Evolutionary conservation across 2,113 vertebrate genomes (phyloP).

Genomic region (Gadus macrocephalus): DNA sequence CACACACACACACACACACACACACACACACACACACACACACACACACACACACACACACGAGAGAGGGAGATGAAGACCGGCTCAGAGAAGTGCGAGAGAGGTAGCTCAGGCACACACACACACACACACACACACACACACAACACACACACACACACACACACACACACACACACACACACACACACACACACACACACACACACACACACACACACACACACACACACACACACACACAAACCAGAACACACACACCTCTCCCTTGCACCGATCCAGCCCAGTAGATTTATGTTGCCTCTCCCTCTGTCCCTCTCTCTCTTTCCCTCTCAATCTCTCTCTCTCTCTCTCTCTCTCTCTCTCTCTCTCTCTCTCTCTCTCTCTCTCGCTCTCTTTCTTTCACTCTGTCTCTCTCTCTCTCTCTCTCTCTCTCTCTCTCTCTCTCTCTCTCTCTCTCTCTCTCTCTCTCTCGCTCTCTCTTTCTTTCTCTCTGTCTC

Average conservation of each 20-base stretch:
- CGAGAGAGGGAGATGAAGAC: conserved; percentile 12
- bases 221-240: conserved; percentile 2
- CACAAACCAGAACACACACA: conserved; percentile 32
- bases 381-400: conserved; percentile 15
- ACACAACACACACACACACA: conserved; percentile 36
- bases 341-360: too few relatives aligned
- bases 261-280: conserved; percentile 46
- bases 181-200: conserved; percentile 29
- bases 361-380: too few relatives aligned
- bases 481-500: too few relatives aligned
- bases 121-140: conserved; percentile 32
- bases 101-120: conserved; percentile 1
- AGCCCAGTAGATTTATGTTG: conserved; percentile 59
- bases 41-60: too few relatives aligned
- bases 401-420: too few relatives aligned
- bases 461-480: too few relatives aligned
- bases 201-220: conserved; percentile 35
- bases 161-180: conserved; percentile 2
- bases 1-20: not conserved
- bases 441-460: too few relatives aligned
- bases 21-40: not conserved
- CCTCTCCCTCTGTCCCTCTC: conserved; percentile 17
- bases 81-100: too few relatives aligned
- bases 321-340: too few relatives aligned
- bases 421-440: too few relatives aligned